Evolutionary conservation across 2,888 invertebrate genomes (phyloP).

Genomic region (Cyclophora punctaria): DNA sequence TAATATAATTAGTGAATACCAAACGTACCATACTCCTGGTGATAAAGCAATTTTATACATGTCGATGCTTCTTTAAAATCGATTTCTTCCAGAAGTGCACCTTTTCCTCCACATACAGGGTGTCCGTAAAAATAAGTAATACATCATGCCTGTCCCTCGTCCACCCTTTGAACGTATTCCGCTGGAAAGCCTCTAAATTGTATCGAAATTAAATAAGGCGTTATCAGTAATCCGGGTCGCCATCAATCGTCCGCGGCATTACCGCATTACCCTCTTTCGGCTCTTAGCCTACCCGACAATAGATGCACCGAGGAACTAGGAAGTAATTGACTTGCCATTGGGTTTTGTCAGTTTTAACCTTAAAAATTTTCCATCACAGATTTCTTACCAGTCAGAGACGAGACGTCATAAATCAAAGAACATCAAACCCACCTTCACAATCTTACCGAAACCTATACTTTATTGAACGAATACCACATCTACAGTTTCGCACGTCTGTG

Average conservation of each 20-base stretch:
- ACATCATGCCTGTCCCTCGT: conserved; percentile 1
- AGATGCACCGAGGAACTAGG: conserved; percentile 5
- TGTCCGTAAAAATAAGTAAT: background rate
- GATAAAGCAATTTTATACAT: too few relatives aligned
- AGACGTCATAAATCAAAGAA: background rate
- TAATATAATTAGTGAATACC: too few relatives aligned
- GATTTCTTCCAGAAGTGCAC: too few relatives aligned
- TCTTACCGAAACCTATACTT: too few relatives aligned
- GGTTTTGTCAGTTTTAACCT: background rate
- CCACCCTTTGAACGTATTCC: conserved; percentile 30
- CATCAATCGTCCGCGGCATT: conserved; percentile 50
- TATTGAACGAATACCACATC: background rate
- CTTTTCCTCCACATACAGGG: too few relatives aligned
- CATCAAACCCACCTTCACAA: too few relatives aligned
- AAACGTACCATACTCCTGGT: too few relatives aligned
- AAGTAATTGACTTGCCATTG: conserved; percentile 23
- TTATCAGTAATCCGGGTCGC: conserved; percentile 48
- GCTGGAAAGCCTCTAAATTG: conserved; percentile 15
- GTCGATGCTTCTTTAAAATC: too few relatives aligned
- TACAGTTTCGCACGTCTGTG: background rate
- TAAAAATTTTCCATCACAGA: too few relatives aligned
- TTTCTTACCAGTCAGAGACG: background rate
- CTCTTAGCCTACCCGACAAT: conserved; percentile 29
- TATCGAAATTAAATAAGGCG: conserved; percentile 50
- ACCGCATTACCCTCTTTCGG: conserved; percentile 41